Conservation (phyloP, 2,888 invertebrate genomes). For the Seladonia tumulorum region DNA sequence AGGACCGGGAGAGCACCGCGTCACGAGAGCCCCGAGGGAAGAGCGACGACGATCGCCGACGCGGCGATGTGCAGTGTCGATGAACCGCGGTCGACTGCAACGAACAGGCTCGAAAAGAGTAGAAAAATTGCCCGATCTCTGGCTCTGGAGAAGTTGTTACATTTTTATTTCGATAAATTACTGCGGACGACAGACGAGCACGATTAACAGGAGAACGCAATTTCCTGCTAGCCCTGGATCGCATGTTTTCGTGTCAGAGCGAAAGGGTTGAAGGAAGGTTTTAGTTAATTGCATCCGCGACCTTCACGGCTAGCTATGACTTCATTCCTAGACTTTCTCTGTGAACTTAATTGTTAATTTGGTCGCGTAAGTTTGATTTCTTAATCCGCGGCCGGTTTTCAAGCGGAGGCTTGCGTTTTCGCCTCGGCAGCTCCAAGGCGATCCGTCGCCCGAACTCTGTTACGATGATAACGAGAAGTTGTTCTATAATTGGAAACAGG, state of each 20-base stretch:
- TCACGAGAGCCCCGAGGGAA: not conserved
- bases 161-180: not conserved
- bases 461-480: not conserved
- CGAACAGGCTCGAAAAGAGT: not conserved
- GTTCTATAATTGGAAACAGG: not conserved
- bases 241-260: not conserved
- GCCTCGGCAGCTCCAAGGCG: not conserved
- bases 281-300: not conserved
- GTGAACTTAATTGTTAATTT: conserved; percentile 6
- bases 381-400: conserved; percentile 4
- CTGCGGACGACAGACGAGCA: not conserved
- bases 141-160: not conserved
- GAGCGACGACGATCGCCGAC: not conserved
- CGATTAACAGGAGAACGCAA: not conserved
- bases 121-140: not conserved
- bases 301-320: not conserved
- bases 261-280: not conserved
- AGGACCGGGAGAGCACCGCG: not conserved
- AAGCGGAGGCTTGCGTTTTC: not conserved
- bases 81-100: not conserved
- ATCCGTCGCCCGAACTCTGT: not conserved
- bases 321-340: conserved; percentile 1
- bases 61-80: not conserved
- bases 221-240: not conserved
- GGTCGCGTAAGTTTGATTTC: conserved; percentile 4